Evolutionary conservation across 2,113 vertebrate species (phyloP), one percentile per base, ranked within the genome.

Genomic region (Alouatta palliata): DNA sequence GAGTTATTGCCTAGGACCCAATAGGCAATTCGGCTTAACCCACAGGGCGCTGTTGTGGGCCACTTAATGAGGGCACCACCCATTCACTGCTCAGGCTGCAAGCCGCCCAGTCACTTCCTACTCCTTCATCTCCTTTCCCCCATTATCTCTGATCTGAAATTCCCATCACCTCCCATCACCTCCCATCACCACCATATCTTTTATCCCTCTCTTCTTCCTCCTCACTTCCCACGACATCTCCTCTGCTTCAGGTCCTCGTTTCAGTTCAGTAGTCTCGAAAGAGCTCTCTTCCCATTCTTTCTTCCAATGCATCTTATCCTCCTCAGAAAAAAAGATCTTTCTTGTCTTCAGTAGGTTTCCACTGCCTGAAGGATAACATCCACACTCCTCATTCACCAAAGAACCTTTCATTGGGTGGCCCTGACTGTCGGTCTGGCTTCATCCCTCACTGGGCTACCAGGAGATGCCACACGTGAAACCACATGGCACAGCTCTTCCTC

Each of bases 71-170:
- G 0, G 3, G 14, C 23, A 3, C 4, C 20, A 0, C 12, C 66
- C 52, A 25, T 47, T 12, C 21, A 0, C 23, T 23, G 25, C 64
- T 52, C 49, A 5, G 19, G 17, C 32, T 54, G 3, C 6, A 1
- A 17, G 0, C 79, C 2, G 6, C 0, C 0, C 16, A 1, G 2
- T 3, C 3, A 0, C 3, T 1, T 68, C 30, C 21, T 3, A 3
- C 40, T 7, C 14, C 12, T 1, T 8, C 23, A 13, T n/a, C 32
- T 14, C 3, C 0, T 35, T 16, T 20, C 56, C 30, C 1, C 71
- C 16, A 0, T 30, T 23, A 8, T 30, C 80, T 17, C 11, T 1
- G 20, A 8, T 23, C 92, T 52, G 23, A 3, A 2, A 8, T 12
- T 23, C 3, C 30, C 70, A 10, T 45, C 27, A 0, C 32, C 32